Conservation (phyloP, 64 coral and sea anemone genomes). For the Dendrophyllia cribrosa region DNA sequence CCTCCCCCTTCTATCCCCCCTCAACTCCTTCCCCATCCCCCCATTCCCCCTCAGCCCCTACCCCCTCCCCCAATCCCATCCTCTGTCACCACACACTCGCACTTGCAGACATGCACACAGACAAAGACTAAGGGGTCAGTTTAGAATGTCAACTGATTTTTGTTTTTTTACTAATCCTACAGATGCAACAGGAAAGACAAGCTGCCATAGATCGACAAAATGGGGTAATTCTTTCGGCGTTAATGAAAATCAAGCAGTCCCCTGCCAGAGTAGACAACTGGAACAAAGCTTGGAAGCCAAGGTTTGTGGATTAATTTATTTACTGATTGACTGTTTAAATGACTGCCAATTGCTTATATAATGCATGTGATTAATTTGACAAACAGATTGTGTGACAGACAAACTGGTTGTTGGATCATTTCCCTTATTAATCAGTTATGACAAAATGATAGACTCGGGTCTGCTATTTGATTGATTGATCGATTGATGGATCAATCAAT, state of each 20-base stretch:
- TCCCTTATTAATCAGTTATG: too few relatives aligned
- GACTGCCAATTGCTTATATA: too few relatives aligned
- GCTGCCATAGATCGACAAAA: constrained; percentile 70
- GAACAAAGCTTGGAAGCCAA: constrained; percentile 71
- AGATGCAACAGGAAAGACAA: constrained; percentile 76
- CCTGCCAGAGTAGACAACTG: constrained; percentile 48
- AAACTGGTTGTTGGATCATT: neutral
- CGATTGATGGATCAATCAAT: neutral
- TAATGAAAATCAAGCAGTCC: constrained; percentile 64
- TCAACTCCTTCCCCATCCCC: too few relatives aligned
- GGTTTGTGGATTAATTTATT: constrained; percentile 8
- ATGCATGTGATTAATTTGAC: too few relatives aligned
- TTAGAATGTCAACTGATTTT: neutral
- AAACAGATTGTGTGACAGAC: neutral
- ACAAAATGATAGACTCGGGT: too few relatives aligned
- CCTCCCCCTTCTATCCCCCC: too few relatives aligned
- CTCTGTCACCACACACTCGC: too few relatives aligned
- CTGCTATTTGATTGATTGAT: neutral
- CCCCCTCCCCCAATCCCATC: too few relatives aligned
- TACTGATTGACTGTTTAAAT: neutral
- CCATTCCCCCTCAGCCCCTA: too few relatives aligned
- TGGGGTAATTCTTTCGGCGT: constrained; percentile 43
- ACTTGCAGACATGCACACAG: neutral
- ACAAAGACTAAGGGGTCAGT: too few relatives aligned
- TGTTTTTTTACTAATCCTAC: neutral